Evolutionary conservation across 1,140 invertebrate genomes (phyloP), one percentile per base, ranked within the genome.

Genomic region (Lepidurus apus): DNA sequence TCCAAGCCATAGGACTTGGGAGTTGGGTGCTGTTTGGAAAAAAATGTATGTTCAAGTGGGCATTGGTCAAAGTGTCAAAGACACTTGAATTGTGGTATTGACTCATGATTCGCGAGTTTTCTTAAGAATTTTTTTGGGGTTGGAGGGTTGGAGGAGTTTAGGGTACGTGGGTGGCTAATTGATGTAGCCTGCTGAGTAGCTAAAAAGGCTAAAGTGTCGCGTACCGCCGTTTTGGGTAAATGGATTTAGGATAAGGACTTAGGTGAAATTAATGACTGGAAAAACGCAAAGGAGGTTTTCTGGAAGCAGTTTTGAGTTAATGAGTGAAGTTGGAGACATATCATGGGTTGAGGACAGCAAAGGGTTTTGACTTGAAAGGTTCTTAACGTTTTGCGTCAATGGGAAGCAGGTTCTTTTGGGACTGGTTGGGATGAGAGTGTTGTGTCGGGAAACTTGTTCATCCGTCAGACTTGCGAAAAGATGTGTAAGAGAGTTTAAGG

Each of bases 131-230:
- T 65, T 65, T 65, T n/a, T n/a, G n/a, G n/a, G n/a, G n/a, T n/a
- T 21, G 17, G 21, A 6, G 10, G 17, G 21, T 11, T n/a, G 6
- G 53, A 65, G 13, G 53, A 65, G 53, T 65, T 34, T 34, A 34
- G 53, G 17, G 17, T 65, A 65, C 9, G 53, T 65, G 53, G 53
- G 53, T 65, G 53, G 53, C 53, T 65, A 65, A 65, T 65, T 65
- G 53, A n/a, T 21, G 53, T 65, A 13, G 34, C 34, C 34, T 34
- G 34, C 34, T 3, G 34, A 34, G 34, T 34, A 34, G 34, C 34
- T 34, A 34, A 34, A 34, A 34, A 34, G 34, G 34, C 1, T 4
- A 34, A 34, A 34, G 4, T 34, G 34, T 34, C 34, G 34, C 34
- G 34, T 34, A 34, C 34, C 34, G 34, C 34, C 34, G 34, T 34